Evolutionary conservation across 2,888 invertebrate genomes (phyloP).

Genomic region (Carterocephalus palaemon): DNA sequence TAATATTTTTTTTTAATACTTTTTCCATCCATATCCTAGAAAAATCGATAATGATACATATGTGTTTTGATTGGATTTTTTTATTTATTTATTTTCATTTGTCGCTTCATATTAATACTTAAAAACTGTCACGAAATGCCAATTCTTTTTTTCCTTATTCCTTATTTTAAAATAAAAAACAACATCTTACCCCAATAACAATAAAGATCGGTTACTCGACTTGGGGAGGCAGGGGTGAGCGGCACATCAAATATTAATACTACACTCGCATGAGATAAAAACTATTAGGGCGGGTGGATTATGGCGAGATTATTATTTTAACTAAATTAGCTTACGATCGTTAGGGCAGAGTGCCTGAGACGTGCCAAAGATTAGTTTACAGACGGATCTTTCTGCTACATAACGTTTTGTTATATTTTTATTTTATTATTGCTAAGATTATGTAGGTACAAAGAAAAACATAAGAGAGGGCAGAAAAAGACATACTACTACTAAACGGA

Average conservation of each 20-base stretch:
- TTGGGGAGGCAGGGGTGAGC: constrained; percentile 38
- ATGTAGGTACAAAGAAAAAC: no score
- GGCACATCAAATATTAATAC: constrained; percentile 69
- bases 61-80: no score
- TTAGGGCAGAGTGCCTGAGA: constrained; percentile 45
- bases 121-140: constrained; percentile 17
- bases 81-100: no score
- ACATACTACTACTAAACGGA: no score
- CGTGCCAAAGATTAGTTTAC: constrained; percentile 48
- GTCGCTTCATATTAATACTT: constrained; percentile 13
- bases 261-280: constrained; percentile 69
- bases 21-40: no score
- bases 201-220: constrained; percentile 32
- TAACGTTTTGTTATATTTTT: no score
- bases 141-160: constrained; percentile 13
- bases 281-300: constrained; percentile 72
- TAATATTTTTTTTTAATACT: no score
- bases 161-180: no score
- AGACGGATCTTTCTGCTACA: no score
- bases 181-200: constrained; percentile 29
- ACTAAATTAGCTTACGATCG: constrained; percentile 75
- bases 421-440: no score
- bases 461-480: no score
- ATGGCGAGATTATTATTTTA: constrained; percentile 76
- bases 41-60: no score